These are phyloP conservation scores for Cynaeus angustus DNA, from an alignment of 2,888 invertebrate species.

Conservation along the genomic window DNA sequence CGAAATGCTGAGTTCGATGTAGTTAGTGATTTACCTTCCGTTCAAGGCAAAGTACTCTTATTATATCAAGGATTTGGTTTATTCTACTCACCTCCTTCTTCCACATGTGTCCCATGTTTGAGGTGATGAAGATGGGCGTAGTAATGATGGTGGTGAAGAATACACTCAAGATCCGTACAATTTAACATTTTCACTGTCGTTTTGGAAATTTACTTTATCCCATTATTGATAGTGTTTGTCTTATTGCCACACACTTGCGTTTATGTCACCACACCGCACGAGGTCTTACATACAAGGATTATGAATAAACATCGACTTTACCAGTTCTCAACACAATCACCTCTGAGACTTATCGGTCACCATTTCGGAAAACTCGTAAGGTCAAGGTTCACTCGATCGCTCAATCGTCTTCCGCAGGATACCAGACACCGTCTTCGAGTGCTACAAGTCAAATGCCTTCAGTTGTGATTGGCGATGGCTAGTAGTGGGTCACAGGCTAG, in stretches of 20 bases:
- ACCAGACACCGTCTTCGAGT: slow-evolving; percentile 59
- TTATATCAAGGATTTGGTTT: slow-evolving; percentile 48
- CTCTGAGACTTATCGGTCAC: slow-evolving; percentile 17
- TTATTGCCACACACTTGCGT: slow-evolving; percentile 41
- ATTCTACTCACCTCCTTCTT: slow-evolving; percentile 76
- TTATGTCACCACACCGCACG: slow-evolving; percentile 38
- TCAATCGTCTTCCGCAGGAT: slow-evolving; percentile 55
- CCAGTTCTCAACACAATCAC: slow-evolving; percentile 33
- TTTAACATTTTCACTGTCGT: slow-evolving; percentile 77
- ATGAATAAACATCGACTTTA: slow-evolving; percentile 30
- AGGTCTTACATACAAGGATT: slow-evolving; percentile 39
- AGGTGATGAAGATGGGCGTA: slow-evolving; percentile 83
- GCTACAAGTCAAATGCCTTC: slow-evolving; percentile 59
- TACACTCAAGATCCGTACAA: slow-evolving; percentile 86
- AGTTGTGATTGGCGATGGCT: slow-evolving; percentile 56
- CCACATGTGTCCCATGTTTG: slow-evolving; percentile 77
- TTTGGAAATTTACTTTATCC: slow-evolving; percentile 41
- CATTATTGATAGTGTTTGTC: slow-evolving; percentile 31
- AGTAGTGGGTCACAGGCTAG: slow-evolving; percentile 66
- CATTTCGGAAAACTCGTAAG: slow-evolving; percentile 45
- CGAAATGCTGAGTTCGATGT: neutral
- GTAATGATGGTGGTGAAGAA: slow-evolving; percentile 83
- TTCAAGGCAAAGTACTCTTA: slow-evolving; percentile 59
- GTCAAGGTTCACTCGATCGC: slow-evolving; percentile 59
- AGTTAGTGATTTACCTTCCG: slow-evolving; percentile 58